Evolutionary conservation across 2,113 vertebrate species (phyloP), one percentile per base, ranked within the genome.

Genomic region (Cnemophilus loriae): DNA sequence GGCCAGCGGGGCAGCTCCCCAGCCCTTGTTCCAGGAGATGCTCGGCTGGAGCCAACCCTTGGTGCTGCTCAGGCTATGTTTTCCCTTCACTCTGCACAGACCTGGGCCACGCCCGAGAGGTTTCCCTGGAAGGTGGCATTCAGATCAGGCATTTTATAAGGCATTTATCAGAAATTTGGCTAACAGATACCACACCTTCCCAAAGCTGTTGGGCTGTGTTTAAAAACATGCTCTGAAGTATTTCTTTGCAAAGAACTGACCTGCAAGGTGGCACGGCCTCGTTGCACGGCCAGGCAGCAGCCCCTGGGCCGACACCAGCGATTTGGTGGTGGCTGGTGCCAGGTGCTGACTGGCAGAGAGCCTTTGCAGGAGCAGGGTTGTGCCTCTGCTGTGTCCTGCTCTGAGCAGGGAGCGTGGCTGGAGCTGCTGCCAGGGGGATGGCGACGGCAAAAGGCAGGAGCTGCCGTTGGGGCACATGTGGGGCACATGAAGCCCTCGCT

Each of bases 401-500:
- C n/a, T 30, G 37, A 27, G 61, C 37, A 21, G 57, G 52, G 63
- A 76, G 33, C 6, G 4, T 21, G 56, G 37, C 75, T 57, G 41
- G 55, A 69, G 50, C 16, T 47, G 65, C 49, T 82, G 46, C 69
- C n/a, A 3, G 2, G 6, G 56, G n/a, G 26, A 14, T 0, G 2
- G 22, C 17, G 37, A 33, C 32, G 49, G 18, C 13, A 35, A n/a
- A 57, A 67, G 5, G 20, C 5, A 3, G 65, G 56, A 75, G 61
- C 53, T 64, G 33, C 64, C 64, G 53, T 47, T 28, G 47, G 39
- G 39, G 33, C 20, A 30, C 6, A 6, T 1, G 7, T 16, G 26
- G 41, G 60, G 47, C 41, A 24, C 11, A 0, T 4, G 13, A 8
- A 87, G n/a, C 53, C 41, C 9, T 68, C 1, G 3, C 2, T 7